Evolutionary conservation across 53 echinoderm and acorn worm species (phyloP), one percentile per base, ranked within the genome.

Genomic region (Crossaster papposus): DNA sequence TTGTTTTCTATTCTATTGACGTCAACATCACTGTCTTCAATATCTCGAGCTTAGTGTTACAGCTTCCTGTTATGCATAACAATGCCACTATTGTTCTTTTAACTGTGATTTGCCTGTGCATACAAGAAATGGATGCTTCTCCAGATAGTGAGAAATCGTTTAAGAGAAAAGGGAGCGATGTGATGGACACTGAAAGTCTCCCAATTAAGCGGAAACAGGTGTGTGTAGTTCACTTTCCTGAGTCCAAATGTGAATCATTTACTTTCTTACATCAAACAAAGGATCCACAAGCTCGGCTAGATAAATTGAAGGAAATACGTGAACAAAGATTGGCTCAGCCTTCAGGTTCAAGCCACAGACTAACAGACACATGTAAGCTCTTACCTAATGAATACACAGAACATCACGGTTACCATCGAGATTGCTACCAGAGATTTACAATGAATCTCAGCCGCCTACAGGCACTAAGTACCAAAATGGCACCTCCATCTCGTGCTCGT

Each of bases 391-490:
- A 80, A 33, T 65, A 68, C 38, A 50, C 54, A 52, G 72, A 76
- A 15, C 34, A 44, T 22, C 81, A 88, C 54, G 92, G 88, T 2
- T 92, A 92, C 64, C 88, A 92, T 50, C 36, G 81, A 30, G 92
- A 73, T 30, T 92, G 92, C 65, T 91, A 91, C 54, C 87, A 87
- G 44, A 79, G 71, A 54, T 86, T 79, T 53, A 88, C 91, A 80
- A 53, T 17, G 8, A 87, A 91, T 33, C 88, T 91, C 18, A 88
- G 70, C 44, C 80, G 91, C 51, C 62, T 88, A 68, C 54, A 50
- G 30, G 53, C 30, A 50, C 34, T 4, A 37, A 36, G 34, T 37
- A 15, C 18, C 9, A 50, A 22, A 1, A 26, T 23, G n/a, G 14
- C 50, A 9, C 4, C n/a, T 44, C 24, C n/a, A 29, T 53, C 26